Base-by-base conservation (phyloP, 2,888 invertebrate species). In the Elysia crispata region DNA sequence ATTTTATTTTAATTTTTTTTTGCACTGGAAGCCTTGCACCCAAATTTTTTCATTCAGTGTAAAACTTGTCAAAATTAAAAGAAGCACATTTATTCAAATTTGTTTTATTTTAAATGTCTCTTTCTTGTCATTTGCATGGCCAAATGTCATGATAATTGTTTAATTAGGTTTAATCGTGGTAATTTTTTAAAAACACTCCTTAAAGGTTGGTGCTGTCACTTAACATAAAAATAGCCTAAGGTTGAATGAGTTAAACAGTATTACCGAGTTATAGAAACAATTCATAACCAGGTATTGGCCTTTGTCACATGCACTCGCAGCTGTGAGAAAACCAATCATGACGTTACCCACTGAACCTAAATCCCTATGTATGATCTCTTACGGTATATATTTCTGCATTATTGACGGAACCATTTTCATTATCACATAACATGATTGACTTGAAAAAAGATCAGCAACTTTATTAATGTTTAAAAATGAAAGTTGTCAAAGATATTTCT, bases 191-290 rank as follows among this genome's bases (percentile, higher is more conserved):
- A 54, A 15, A 64, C 60, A 18, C 18, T 70, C 18, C 54, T 49
- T 57, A 77, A 33, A 80, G n/a, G n/a, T n/a, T n/a, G n/a, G n/a
- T n/a, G n/a, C n/a, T n/a, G n/a, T n/a, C n/a, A n/a, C n/a, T n/a
- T n/a, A n/a, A n/a, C n/a, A n/a, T n/a, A n/a, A n/a, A n/a, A n/a
- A n/a, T n/a, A n/a, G n/a, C n/a, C n/a, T n/a, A n/a, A n/a, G n/a
- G n/a, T n/a, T n/a, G n/a, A n/a, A n/a, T n/a, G n/a, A n/a, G n/a
- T n/a, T 82, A 50, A 30, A 83, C 75, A 82, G 30, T 25, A 23
- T 33, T 33, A 82, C 82, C 54, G 67, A 60, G n/a, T 75, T 78
- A 50, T 82, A 82, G 54, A 80, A 83, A 11, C 79, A 20, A 73
- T 82, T 82, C 74, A 75, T n/a, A n/a, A n/a, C 78, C 8, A 82